Evolutionary conservation across 2,888 invertebrate genomes (phyloP).

Genomic region (Meteorus cinctellus): DNA sequence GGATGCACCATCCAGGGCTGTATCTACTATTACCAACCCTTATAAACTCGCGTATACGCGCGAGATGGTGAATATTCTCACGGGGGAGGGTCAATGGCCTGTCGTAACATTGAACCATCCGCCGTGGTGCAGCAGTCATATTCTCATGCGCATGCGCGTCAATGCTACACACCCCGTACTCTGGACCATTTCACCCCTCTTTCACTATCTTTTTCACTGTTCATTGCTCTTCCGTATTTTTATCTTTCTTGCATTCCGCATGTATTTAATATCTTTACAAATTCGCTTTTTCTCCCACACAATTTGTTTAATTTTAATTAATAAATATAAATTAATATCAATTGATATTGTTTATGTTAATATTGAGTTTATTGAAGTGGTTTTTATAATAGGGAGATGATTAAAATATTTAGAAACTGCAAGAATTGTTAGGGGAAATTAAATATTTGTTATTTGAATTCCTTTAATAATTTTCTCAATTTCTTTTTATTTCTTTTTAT

Average conservation of each 20-base stretch:
- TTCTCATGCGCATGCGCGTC: constrained; percentile 69
- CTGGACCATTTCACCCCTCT: constrained; percentile 53
- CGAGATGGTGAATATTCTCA: constrained; percentile 55
- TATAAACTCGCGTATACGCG: not conserved
- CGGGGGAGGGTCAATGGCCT: constrained; percentile 71
- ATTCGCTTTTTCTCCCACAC: no score
- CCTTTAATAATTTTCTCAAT: no score
- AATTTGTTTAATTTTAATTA: no score
- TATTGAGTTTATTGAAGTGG: no score
- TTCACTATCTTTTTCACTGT: constrained; percentile 39
- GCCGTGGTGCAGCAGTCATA: constrained; percentile 69
- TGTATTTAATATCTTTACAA: not conserved
- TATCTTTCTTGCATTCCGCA: constrained; percentile 38
- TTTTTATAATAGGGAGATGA: no score
- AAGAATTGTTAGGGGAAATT: no score
- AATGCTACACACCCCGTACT: constrained; percentile 52
- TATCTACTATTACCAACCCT: constrained; percentile 63
- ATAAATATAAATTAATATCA: no score
- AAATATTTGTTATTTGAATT: no score
- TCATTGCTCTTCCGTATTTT: constrained; percentile 48
- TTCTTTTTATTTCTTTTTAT: no score
- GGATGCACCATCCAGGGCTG: constrained; percentile 64
- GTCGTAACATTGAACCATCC: constrained; percentile 73
- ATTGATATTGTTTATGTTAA: no score
- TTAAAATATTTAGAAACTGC: no score